Conservation (phyloP, 2,888 invertebrate species). For the Idaea biselata region DNA sequence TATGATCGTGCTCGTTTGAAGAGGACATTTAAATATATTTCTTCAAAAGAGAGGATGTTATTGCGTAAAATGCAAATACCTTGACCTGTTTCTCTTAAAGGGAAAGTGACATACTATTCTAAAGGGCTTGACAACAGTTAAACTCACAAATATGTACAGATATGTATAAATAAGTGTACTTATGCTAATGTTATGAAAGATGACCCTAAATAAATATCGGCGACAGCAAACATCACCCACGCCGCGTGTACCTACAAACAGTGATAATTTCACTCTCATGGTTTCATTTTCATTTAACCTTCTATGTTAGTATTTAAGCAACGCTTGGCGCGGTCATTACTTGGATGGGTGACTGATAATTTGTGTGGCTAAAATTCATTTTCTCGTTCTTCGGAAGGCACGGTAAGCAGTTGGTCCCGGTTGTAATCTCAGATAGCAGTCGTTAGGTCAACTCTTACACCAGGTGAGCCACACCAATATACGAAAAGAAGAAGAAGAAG, state of each 20-base stretch:
- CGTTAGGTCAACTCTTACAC: no score
- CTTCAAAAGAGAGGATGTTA: no score
- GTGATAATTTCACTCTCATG: slow-evolving; percentile 14
- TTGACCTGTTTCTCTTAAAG: slow-evolving; percentile 3
- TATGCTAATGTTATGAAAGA: slow-evolving; percentile 30
- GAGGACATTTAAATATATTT: no score
- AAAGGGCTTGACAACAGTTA: slow-evolving; percentile 21
- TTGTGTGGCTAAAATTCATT: no score
- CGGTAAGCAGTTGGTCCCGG: no score
- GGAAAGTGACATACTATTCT: slow-evolving; percentile 17
- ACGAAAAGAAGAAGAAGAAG: no score
- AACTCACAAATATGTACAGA: slow-evolving; percentile 21
- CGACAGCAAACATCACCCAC: slow-evolving; percentile 8
- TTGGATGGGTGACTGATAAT: no score
- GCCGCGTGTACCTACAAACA: slow-evolving; percentile 3
- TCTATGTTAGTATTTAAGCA: neutral
- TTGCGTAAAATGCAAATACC: neutral
- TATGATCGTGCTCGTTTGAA: no score
- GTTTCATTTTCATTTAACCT: slow-evolving; percentile 10
- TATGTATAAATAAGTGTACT: slow-evolving; percentile 12
- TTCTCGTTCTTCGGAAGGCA: no score
- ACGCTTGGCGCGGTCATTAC: no score
- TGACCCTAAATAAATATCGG: slow-evolving; percentile 20
- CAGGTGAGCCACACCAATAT: no score
- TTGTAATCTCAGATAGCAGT: no score